Evolutionary conservation across 2,888 invertebrate genomes (phyloP).

Genomic region (Eustalomyia histrio): DNA sequence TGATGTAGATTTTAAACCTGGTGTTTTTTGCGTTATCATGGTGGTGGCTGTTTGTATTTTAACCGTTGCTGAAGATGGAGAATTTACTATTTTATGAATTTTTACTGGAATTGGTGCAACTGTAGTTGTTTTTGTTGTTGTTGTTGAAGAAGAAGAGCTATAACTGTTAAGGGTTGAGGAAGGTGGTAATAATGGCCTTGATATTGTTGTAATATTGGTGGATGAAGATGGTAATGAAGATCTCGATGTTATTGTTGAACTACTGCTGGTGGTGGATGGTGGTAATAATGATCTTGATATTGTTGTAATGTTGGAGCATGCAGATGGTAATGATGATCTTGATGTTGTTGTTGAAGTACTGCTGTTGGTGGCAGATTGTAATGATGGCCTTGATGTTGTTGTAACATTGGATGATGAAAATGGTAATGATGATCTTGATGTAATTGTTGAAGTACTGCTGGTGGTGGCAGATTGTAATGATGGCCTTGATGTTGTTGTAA

Average conservation of each 20-base stretch:
- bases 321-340: neutral
- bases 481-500: neutral
- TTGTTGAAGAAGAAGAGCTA: neutral
- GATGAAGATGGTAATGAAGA: neutral
- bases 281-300: neutral
- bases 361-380: neutral
- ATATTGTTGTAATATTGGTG: neutral
- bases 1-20: neutral
- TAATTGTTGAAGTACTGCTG: neutral
- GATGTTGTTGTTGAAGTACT: neutral
- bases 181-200: neutral
- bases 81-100: no score
- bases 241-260: neutral
- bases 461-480: neutral
- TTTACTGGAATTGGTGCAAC: slow-evolving; percentile 9
- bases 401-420: neutral
- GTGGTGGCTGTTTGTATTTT: neutral
- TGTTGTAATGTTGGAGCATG: neutral
- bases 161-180: neutral
- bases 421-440: neutral
- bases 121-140: slow-evolving; percentile 5
- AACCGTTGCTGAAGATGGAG: neutral
- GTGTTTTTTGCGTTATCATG: neutral
- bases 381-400: neutral
- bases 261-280: neutral